Evolutionary conservation across 2,888 invertebrate genomes (phyloP), one percentile per base, ranked within the genome.

Genomic region (Ophion slaviceki): DNA sequence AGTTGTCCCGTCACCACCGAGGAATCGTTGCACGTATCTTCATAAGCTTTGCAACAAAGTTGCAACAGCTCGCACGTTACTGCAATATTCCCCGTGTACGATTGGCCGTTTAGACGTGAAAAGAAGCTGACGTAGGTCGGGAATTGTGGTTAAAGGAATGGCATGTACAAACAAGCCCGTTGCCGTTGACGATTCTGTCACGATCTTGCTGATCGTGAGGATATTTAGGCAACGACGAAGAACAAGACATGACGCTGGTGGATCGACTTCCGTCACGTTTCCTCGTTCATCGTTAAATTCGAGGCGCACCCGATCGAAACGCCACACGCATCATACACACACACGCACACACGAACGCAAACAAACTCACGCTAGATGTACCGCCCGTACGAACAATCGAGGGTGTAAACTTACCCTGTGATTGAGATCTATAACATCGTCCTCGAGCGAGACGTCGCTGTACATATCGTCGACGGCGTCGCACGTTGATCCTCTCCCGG

Each of bases 391-490:
- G 64, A 84, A 80, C 79, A 84, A 84, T 70, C 70, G 84, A 84
- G 57, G 24, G 68, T 32, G 14, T 59, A 45, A 47, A 90, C 92
- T 92, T 90, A 98, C 99, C 96, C 98, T 98, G 94, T 98, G 98
- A 94, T 97, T 98, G 92, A 99, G 96, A 95, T 98, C 98, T 94
- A 98, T 97, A 83, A 99, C 97, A 94, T 98, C 98, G 94, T 99
- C 98, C 94, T 97, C 97, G 89, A 98, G 95, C 89, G 98, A 98
- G 81, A 97, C 98, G 95, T 99, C 98, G 89, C 98, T 98, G 95
- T 98, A 98, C 96, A 98, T 97, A 95, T 98, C 98, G 96, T 98
- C 98, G 82, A 97, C 97, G 92, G 97, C 97, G 95, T 98, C 98
- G 94, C 98, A 98, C 93, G 97, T 97, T 90, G 98, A 98, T 93